Percentiles rank a stretch among this genome's conserved stretches.
Conservation (phyloP, 1,140 invertebrate species). For the Teleopsis dalmanni region DNA sequence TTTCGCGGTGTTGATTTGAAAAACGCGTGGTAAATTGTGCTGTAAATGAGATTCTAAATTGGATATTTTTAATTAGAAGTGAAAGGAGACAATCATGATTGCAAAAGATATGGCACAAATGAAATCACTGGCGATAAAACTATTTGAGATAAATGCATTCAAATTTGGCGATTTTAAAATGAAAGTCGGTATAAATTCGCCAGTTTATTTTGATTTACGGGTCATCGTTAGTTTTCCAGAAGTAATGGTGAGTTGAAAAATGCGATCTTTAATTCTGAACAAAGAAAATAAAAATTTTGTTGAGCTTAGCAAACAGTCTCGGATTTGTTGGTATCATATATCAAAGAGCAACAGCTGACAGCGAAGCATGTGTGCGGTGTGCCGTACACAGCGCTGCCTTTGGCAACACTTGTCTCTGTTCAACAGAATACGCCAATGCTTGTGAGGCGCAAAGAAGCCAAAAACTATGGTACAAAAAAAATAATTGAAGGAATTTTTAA, state of each 20-base stretch:
- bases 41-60: too few species aligned
- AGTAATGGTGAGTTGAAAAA: constrained; percentile 62
- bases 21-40: too few species aligned
- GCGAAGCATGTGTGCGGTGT: constrained; percentile 85
- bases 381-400: constrained; percentile 91
- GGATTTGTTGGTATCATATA: constrained; percentile 56
- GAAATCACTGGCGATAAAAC: constrained; percentile 43
- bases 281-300: background rate
- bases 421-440: constrained; percentile 76
- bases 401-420: constrained; percentile 78
- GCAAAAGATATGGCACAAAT: constrained; percentile 23
- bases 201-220: constrained; percentile 90
- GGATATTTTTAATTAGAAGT: too few species aligned
- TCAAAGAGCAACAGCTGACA: constrained; percentile 44
- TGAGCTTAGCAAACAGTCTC: constrained; percentile 55
- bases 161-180: constrained; percentile 89
- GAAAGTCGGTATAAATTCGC: constrained; percentile 85
- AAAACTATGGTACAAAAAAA: constrained; percentile 94
- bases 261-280: background rate
- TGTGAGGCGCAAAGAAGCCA: constrained; percentile 82
- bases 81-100: too few species aligned
- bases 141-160: constrained; percentile 58
- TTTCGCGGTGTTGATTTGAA: too few species aligned
- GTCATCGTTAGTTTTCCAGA: constrained; percentile 83
- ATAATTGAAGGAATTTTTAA: constrained; percentile 85